phyloP scores from a whole-genome alignment of 2,888 invertebrate species.

The Eudasyphora cyanicolor region DNA sequence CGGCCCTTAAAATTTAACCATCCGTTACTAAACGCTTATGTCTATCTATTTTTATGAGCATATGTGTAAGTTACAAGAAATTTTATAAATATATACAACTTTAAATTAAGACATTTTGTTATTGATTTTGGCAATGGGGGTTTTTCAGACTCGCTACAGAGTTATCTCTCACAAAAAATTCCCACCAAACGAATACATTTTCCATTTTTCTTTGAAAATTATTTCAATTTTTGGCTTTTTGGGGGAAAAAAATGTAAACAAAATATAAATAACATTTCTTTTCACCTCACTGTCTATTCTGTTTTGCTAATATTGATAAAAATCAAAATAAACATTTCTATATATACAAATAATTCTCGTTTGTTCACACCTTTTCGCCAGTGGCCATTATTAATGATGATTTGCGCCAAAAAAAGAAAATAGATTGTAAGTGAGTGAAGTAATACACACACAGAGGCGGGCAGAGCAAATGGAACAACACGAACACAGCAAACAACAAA shows the following conservation, averaged over 20 bases:
- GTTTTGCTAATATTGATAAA: not conserved
- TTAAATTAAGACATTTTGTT: too few relatives aligned
- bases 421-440: not conserved
- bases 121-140: too few relatives aligned
- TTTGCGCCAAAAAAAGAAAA: conserved; percentile 43
- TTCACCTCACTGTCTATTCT: too few relatives aligned
- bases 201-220: not conserved
- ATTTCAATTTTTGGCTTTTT: not conserved
- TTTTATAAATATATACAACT: too few relatives aligned
- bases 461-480: not conserved
- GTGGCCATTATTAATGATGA: conserved; percentile 48
- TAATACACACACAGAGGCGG: not conserved
- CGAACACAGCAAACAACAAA: conserved; percentile 16
- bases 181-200: not conserved
- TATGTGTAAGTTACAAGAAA: too few relatives aligned
- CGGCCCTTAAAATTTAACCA: too few relatives aligned
- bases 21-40: too few relatives aligned
- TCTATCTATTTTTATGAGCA: too few relatives aligned
- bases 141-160: too few relatives aligned
- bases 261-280: not conserved
- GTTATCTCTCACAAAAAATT: not conserved
- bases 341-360: not conserved
- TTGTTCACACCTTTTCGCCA: conserved; percentile 55
- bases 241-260: not conserved
- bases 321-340: conserved; percentile 10